Evolutionary conservation across 2,113 vertebrate species (phyloP).

Genomic region (Motacilla tschutschensis): DNA sequence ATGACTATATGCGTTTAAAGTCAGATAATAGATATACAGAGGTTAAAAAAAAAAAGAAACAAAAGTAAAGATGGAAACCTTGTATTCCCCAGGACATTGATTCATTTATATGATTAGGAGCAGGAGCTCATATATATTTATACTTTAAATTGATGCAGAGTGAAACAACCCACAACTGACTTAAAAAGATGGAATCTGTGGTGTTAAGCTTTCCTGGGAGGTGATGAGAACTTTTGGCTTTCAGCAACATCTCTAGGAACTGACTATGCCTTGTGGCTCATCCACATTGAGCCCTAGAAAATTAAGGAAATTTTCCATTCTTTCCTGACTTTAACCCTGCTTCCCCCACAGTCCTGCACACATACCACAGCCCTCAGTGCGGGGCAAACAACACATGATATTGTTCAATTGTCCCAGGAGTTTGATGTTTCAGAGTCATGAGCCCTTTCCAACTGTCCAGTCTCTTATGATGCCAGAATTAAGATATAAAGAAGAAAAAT

Average conservation of each 20-base stretch:
- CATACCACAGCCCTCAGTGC: fast-evolving
- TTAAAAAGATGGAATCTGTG: background rate
- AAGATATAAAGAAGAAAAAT: background rate
- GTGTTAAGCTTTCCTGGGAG: background rate
- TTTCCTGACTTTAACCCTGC: background rate
- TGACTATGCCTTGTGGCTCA: background rate
- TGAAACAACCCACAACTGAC: background rate
- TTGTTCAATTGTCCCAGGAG: background rate
- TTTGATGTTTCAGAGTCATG: background rate
- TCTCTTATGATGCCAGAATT: background rate
- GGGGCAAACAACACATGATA: no score
- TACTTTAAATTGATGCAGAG: background rate
- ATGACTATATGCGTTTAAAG: background rate
- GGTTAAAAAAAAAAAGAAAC: background rate
- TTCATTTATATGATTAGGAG: background rate
- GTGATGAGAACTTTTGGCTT: background rate
- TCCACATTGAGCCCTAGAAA: background rate
- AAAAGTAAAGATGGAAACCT: background rate
- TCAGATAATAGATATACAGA: background rate
- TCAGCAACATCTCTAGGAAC: background rate
- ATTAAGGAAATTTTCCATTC: background rate
- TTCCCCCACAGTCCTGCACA: fast-evolving
- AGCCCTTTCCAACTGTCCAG: background rate
- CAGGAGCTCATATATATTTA: background rate
- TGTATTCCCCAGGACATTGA: background rate